Conservation (phyloP, 2,797 vertebrate genomes). For the Pitangus sulphuratus region DNA sequence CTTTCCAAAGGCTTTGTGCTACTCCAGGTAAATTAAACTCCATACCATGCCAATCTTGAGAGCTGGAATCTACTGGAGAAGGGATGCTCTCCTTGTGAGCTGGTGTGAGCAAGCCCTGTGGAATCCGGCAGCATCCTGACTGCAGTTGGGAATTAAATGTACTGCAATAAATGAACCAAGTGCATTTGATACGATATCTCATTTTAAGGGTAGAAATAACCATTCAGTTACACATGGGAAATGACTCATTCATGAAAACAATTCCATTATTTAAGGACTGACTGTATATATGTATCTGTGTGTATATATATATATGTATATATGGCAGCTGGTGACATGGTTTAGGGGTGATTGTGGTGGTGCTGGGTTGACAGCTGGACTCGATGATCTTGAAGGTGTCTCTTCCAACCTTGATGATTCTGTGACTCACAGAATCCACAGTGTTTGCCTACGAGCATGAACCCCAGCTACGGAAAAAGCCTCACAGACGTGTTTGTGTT, state of each 20-base stretch:
- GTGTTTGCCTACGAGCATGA: background rate
- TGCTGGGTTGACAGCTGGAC: background rate
- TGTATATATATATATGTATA: no score
- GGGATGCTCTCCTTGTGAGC: constrained; percentile 14
- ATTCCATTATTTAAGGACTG: background rate
- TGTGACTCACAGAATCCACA: background rate
- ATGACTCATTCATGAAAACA: background rate
- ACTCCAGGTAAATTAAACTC: constrained; percentile 41
- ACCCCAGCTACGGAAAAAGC: background rate
- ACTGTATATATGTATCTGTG: rapidly evolving
- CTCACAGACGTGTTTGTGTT: rapidly evolving
- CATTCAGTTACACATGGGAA: constrained; percentile 8
- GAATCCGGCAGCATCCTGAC: background rate
- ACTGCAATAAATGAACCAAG: background rate
- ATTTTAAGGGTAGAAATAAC: background rate
- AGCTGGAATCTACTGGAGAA: background rate
- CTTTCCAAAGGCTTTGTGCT: constrained; percentile 33
- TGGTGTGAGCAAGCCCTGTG: background rate
- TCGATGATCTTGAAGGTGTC: background rate
- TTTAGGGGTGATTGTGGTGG: rapidly evolving
- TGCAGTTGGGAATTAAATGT: background rate
- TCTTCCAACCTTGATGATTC: background rate
- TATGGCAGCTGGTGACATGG: background rate
- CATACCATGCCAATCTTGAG: background rate
- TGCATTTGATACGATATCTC: background rate